A percentile compares a stretch with the other conserved stretches of the same genome.
Conservation (phyloP, 2,797 vertebrate genomes). For the Ctenosaura bakeri region DNA sequence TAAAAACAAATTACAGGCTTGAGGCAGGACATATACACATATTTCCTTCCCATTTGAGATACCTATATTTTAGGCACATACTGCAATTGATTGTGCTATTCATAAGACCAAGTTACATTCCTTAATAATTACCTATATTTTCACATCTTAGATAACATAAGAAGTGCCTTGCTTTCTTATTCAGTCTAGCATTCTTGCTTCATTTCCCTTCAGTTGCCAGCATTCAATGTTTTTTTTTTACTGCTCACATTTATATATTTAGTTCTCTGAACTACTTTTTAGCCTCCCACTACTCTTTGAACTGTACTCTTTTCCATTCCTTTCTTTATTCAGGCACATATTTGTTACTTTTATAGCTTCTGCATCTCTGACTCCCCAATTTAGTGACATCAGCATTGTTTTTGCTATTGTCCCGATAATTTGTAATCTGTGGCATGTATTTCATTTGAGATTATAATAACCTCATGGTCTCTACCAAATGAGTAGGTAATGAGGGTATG, state of each 20-base stretch:
- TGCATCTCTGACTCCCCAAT: neutral
- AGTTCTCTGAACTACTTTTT: neutral
- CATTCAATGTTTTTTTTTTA: neutral
- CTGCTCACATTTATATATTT: neutral
- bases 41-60: neutral
- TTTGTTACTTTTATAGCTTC: neutral
- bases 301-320: no score
- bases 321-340: neutral
- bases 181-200: neutral
- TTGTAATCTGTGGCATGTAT: neutral
- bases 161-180: neutral
- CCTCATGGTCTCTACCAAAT: no score
- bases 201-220: neutral
- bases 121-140: neutral
- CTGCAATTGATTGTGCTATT: neutral
- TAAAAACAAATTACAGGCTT: neutral
- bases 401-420: neutral
- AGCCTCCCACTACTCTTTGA: neutral
- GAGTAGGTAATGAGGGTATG: no score
- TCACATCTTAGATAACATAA: neutral
- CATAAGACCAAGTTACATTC: conserved; percentile 6
- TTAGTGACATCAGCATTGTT: no score
- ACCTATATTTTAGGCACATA: neutral
- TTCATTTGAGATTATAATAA: no score
- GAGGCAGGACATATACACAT: neutral